These are phyloP conservation scores for Redunca redunca DNA, from an alignment of 2,113 vertebrate species.

Conservation along the genomic window DNA sequence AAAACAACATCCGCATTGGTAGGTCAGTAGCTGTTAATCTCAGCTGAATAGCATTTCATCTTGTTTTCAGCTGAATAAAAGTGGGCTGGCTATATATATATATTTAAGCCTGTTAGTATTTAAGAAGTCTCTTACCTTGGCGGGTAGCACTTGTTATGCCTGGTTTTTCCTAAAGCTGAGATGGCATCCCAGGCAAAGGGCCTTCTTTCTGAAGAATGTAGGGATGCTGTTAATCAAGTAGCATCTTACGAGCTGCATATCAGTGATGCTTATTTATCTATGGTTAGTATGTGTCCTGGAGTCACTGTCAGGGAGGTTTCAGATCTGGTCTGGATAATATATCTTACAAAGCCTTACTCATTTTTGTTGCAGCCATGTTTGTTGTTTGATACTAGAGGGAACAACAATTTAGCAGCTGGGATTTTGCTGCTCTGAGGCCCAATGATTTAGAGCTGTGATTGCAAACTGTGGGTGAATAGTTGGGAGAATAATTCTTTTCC, in stretches of 20 bases:
- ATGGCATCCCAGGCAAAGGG: background rate
- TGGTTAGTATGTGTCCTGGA: conserved; percentile 46
- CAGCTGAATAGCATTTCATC: conserved; percentile 43
- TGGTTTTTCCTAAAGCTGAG: background rate
- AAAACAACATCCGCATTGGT: background rate
- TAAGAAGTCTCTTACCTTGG: background rate
- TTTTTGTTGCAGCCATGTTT: background rate
- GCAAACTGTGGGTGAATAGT: background rate
- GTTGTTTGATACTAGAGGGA: background rate
- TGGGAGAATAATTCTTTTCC: background rate
- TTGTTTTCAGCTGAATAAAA: background rate
- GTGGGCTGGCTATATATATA: background rate
- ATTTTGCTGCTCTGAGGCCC: background rate
- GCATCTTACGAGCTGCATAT: background rate
- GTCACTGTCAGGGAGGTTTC: background rate
- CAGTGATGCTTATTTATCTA: conserved; percentile 47
- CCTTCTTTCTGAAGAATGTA: background rate
- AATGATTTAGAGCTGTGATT: background rate
- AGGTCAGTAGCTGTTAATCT: background rate
- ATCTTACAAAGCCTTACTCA: background rate
- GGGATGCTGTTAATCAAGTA: background rate
- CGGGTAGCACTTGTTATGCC: background rate
- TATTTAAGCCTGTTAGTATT: background rate
- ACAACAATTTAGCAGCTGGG: background rate
- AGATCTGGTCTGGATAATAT: background rate